phyloP scores from a whole-genome alignment of 2,113 vertebrate species.

The Heloderma charlesbogerti region DNA sequence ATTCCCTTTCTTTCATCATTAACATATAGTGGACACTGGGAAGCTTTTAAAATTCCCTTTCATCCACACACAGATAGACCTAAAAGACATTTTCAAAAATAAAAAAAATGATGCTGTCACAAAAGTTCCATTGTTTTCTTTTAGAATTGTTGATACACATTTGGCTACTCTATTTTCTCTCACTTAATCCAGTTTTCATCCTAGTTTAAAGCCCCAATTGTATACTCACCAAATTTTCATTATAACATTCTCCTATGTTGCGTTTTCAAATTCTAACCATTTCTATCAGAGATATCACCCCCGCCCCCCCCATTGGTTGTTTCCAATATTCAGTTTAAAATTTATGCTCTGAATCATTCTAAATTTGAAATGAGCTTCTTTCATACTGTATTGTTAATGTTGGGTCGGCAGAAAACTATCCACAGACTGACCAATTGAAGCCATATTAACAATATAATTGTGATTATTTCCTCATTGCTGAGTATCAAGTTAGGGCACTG shows the following conservation, averaged over 20 bases:
- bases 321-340: constrained; percentile 31
- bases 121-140: constrained; percentile 10
- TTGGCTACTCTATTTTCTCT: constrained; percentile 12
- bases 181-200: constrained; percentile 7
- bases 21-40: background rate
- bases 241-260: constrained; percentile 3
- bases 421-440: background rate
- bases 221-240: background rate
- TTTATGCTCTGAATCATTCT: background rate
- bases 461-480: background rate
- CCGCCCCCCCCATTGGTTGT: background rate
- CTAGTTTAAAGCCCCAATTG: constrained; percentile 4
- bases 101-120: background rate
- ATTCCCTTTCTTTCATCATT: constrained; percentile 5
- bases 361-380: constrained; percentile 31
- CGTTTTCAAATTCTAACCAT: constrained; percentile 6
- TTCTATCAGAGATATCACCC: background rate
- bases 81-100: background rate
- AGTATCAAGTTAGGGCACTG: background rate
- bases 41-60: constrained; percentile 13
- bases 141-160: constrained; percentile 10
- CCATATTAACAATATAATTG: background rate
- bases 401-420: constrained; percentile 6
- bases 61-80: background rate
- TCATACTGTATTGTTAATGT: background rate